Evolutionary conservation across 1,140 invertebrate species (phyloP), one percentile per base, ranked within the genome.

Genomic region (Ptiloglossa arizonensis): DNA sequence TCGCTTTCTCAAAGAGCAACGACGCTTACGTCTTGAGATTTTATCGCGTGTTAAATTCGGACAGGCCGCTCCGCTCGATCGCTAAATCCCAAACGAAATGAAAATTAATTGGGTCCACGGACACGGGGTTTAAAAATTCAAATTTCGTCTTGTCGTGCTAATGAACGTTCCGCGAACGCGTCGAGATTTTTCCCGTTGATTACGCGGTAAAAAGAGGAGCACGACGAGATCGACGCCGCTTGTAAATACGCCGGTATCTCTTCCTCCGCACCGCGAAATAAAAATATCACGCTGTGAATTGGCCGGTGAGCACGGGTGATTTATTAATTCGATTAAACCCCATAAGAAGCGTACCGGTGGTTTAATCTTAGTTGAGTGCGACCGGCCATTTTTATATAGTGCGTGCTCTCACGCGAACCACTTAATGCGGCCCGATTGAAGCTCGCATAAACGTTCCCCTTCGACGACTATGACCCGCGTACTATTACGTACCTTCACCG

Each of bases 241-340:
- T n/a, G 56, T 52, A 63, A 71, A 77, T 67, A 52, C 56, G 54
- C 56, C 67, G 38, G 41, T 54, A 62, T 71, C 67, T 71, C 67
- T 27, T 19, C 24, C 11, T 32, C 59, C 9, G 11, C 22, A 46
- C 35, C 29, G 29, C 27, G 69, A 81, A 87, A 88, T 87, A 88
- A 90, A 89, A 89, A 87, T 87, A 89, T 87, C 86, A 86, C 82
- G 76, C 85, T 71, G 86, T 52, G 82, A 90, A 87, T 86, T 86
- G 81, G 72, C 57, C 68, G 68, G 62, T 56, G 80, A 77, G 70
- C 56, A 44, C 22, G 46, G 72, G 66, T 90, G 88, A 90, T 90
- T 90, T 90, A 90, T 89, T 87, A 86, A 89, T 89, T 90, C 88
- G 89, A 90, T 90, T 90, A 88, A 88, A 80, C 81, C 79, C 87